These are phyloP conservation scores for Drosophila tanythrix DNA, from an alignment of 2,888 invertebrate genomes.

Conservation along the genomic window DNA sequence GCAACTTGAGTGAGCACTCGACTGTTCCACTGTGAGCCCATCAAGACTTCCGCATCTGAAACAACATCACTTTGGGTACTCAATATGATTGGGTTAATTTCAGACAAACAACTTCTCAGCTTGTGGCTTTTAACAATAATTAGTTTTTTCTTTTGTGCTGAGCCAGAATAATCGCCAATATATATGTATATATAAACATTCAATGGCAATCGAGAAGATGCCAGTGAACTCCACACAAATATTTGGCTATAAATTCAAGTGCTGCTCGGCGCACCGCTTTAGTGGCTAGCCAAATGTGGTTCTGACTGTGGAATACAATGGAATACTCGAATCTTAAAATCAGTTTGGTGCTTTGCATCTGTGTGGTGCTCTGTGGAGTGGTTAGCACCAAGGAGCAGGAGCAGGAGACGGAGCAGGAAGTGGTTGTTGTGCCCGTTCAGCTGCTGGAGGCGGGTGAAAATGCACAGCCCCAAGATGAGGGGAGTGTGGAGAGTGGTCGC, in stretches of 20 bases:
- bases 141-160: conserved; percentile 42
- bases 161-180: conserved; percentile 15
- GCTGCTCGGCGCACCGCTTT: conserved; percentile 25
- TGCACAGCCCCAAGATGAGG: conserved; percentile 47
- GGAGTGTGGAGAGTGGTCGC: conserved; percentile 37
- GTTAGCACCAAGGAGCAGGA: conserved; percentile 14
- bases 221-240: conserved; percentile 51
- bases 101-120: conserved; percentile 48
- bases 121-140: conserved; percentile 40
- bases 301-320: conserved; percentile 43
- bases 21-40: conserved; percentile 21
- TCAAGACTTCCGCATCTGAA: conserved; percentile 41
- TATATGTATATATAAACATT: conserved; percentile 16
- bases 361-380: conserved; percentile 22
- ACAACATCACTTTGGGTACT: conserved; percentile 9
- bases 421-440: conserved; percentile 4
- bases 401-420: background rate
- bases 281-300: conserved; percentile 45
- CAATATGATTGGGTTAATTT: conserved; percentile 63
- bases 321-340: conserved; percentile 32
- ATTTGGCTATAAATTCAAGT: conserved; percentile 65
- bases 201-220: conserved; percentile 63
- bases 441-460: conserved; percentile 41
- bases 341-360: conserved; percentile 39
- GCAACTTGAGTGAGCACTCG: background rate